Conservation (phyloP, 2,888 invertebrate genomes). For the Mesorhabditis spiculigera region DNA sequence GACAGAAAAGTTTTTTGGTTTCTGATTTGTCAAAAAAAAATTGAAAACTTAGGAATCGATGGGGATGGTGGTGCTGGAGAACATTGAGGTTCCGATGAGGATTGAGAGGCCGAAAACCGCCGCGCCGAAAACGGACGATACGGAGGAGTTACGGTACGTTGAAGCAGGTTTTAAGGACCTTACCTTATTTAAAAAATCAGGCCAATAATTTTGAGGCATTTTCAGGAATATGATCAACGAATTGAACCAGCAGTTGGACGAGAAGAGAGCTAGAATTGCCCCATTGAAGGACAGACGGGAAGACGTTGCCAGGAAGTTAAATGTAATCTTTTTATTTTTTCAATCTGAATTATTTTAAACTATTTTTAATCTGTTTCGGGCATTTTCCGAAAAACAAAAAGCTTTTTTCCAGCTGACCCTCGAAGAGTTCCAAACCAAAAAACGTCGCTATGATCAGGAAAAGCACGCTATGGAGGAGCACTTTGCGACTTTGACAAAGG, state of each 20-base stretch:
- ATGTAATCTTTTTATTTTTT: neutral
- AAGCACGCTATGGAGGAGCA: neutral
- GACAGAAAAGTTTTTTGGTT: neutral
- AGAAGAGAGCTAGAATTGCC: neutral
- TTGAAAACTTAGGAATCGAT: slow-evolving; percentile 37
- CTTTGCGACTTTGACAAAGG: too few relatives aligned
- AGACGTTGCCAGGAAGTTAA: neutral
- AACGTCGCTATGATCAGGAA: neutral
- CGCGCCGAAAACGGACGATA: slow-evolving; percentile 40
- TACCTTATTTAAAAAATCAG: neutral
- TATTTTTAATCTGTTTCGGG: neutral
- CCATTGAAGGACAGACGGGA: neutral
- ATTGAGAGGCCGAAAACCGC: slow-evolving; percentile 53
- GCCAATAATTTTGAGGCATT: neutral
- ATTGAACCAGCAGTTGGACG: neutral
- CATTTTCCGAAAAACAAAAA: neutral
- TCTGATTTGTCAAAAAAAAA: neutral
- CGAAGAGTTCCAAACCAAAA: too few relatives aligned
- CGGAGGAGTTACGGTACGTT: slow-evolving; percentile 13
- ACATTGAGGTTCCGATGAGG: slow-evolving; percentile 24
- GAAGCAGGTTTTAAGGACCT: neutral
- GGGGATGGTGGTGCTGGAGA: slow-evolving; percentile 47
- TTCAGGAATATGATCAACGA: neutral
- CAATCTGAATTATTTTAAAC: neutral
- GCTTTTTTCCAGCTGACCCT: too few relatives aligned